These are phyloP conservation scores for Chaenodraco wilsoni DNA, from an alignment of 2,797 vertebrate species.

Conservation along the genomic window DNA sequence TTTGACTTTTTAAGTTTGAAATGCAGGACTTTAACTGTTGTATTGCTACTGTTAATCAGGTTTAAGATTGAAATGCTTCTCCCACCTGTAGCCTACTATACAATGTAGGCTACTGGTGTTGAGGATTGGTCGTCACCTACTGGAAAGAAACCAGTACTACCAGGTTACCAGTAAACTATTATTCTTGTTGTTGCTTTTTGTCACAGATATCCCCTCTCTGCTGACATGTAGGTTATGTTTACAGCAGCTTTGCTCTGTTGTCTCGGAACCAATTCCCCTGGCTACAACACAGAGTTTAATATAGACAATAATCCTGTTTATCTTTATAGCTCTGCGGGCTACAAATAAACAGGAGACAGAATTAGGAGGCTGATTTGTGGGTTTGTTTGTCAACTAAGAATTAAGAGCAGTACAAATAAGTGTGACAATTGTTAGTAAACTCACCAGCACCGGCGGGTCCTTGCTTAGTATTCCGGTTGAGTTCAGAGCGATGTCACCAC, in stretches of 20 bases:
- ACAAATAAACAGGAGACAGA: background rate
- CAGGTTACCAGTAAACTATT: background rate
- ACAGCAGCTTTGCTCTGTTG: background rate
- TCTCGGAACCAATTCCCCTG: background rate
- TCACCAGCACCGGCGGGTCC: constrained; percentile 53
- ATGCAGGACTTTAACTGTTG: no score
- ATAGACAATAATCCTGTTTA: background rate
- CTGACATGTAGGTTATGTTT: background rate
- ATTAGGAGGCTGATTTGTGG: background rate
- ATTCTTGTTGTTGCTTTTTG: background rate
- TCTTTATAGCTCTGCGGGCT: background rate
- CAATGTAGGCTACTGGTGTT: background rate
- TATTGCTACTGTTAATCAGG: no score
- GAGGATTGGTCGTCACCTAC: constrained; percentile 14
- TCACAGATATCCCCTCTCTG: background rate
- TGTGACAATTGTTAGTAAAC: constrained; percentile 25
- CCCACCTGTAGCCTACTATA: no score
- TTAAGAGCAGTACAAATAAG: background rate
- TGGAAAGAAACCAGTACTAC: constrained; percentile 26
- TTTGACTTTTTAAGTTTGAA: no score
- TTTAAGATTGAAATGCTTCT: no score
- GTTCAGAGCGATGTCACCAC: background rate
- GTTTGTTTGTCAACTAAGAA: background rate
- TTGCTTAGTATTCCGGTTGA: constrained; percentile 20
- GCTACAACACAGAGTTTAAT: background rate